phyloP scores from a whole-genome alignment of 2,888 invertebrate species.

The Melieria omissa region DNA sequence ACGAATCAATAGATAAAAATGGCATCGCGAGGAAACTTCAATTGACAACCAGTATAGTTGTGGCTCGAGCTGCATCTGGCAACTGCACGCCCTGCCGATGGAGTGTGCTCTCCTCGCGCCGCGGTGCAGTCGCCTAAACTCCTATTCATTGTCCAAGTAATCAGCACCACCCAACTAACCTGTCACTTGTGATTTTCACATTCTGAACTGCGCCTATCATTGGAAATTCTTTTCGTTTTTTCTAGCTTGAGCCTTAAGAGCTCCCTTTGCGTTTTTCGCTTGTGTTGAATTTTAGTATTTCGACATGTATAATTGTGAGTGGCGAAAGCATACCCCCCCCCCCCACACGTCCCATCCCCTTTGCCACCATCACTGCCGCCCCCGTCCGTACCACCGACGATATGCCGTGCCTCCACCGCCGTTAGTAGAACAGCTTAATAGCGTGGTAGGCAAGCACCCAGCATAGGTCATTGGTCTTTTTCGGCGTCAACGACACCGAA shows the following conservation, averaged over 20 bases:
- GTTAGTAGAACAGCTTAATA: constrained; percentile 44
- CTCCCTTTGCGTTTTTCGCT: neutral
- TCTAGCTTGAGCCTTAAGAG: neutral
- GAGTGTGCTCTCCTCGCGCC: too few relatives aligned
- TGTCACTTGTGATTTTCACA: too few relatives aligned
- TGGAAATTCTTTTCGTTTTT: too few relatives aligned
- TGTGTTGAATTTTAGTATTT: constrained; percentile 3
- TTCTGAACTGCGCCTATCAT: too few relatives aligned
- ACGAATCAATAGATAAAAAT: too few relatives aligned
- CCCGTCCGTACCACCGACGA: neutral
- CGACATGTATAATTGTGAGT: constrained; percentile 25
- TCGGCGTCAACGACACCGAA: constrained; percentile 64
- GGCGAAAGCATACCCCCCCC: constrained; percentile 12
- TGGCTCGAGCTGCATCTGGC: too few relatives aligned
- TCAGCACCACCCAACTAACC: too few relatives aligned
- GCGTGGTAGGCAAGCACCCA: constrained; percentile 47
- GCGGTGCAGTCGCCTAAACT: too few relatives aligned
- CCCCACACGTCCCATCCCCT: neutral
- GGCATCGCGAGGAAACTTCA: too few relatives aligned
- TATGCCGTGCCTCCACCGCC: neutral
- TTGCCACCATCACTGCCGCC: neutral
- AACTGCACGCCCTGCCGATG: too few relatives aligned
- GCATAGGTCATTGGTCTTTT: constrained; percentile 66
- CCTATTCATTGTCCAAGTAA: too few relatives aligned
- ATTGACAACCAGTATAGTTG: too few relatives aligned